Evolutionary conservation across 2,888 invertebrate species (phyloP).

Genomic region (Thymelicus sylvestris): DNA sequence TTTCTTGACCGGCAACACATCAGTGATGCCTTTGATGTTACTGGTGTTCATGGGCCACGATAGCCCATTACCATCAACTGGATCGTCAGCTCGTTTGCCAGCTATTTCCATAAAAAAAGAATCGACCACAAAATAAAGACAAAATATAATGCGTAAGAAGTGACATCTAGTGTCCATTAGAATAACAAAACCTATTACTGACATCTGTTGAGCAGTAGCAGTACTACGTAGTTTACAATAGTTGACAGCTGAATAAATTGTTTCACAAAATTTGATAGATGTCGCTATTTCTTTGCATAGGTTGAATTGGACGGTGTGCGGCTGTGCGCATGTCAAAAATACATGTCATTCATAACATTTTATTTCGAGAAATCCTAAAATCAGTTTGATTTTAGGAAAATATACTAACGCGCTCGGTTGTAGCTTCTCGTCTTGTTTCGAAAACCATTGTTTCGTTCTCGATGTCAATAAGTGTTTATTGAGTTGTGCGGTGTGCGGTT

Average conservation of each 20-base stretch:
- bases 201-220: slow-evolving; percentile 52
- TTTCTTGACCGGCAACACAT: no score
- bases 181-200: slow-evolving; percentile 15
- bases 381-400: slow-evolving; percentile 72
- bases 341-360: slow-evolving; percentile 77
- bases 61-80: no score
- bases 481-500: slow-evolving; percentile 48
- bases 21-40: no score
- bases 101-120: no score
- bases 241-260: background rate
- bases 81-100: no score
- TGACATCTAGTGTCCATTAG: slow-evolving; percentile 2
- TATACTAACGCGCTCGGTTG: slow-evolving; percentile 61
- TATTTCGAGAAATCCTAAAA: slow-evolving; percentile 75
- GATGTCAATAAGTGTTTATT: slow-evolving; percentile 54
- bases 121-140: no score
- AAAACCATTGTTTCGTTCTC: slow-evolving; percentile 56
- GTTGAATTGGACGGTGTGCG: slow-evolving; percentile 57
- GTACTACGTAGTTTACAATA: slow-evolving; percentile 14
- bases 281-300: slow-evolving; percentile 52
- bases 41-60: no score
- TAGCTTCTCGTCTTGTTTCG: slow-evolving; percentile 60
- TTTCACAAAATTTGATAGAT: slow-evolving; percentile 50
- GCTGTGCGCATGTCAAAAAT: slow-evolving; percentile 79
- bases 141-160: background rate